Evolutionary conservation across 2,888 invertebrate species (phyloP).

Genomic region (Kryphioiulus occultus): DNA sequence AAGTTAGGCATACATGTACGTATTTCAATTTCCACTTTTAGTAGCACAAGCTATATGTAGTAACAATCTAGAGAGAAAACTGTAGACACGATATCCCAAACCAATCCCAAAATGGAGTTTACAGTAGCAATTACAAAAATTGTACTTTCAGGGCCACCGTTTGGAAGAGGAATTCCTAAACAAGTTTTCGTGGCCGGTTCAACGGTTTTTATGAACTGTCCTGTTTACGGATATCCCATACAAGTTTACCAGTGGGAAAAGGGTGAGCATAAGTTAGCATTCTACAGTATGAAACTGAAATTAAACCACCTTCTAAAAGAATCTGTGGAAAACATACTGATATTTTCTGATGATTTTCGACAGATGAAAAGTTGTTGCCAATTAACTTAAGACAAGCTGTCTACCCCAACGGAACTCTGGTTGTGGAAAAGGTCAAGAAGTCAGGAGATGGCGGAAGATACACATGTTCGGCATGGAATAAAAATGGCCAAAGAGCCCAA

Average conservation of each 20-base stretch:
- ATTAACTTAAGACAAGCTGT: conserved; percentile 63
- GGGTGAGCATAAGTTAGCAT: conserved; percentile 61
- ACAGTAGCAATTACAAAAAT: background rate
- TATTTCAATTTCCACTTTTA: no score
- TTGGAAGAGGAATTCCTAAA: conserved; percentile 79
- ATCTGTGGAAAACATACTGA: background rate
- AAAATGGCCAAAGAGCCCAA: conserved; percentile 77
- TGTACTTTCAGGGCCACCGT: conserved; percentile 72
- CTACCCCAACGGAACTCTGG: conserved; percentile 64
- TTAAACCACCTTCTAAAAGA: background rate
- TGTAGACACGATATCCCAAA: background rate
- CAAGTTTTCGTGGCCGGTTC: conserved; percentile 82
- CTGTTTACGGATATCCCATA: conserved; percentile 83
- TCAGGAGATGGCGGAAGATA: conserved; percentile 76
- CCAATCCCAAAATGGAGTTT: background rate
- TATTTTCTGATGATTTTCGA: background rate
- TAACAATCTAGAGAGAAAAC: background rate
- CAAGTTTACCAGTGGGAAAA: conserved; percentile 82
- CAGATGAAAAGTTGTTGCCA: conserved; percentile 60
- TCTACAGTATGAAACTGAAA: background rate
- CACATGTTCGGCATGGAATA: conserved; percentile 78
- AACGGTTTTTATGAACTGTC: conserved; percentile 76
- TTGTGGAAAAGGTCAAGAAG: conserved; percentile 63
- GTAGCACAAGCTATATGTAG: no score
- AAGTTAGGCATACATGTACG: no score